Evolutionary conservation across 2,888 invertebrate genomes (phyloP).

Genomic region (Rosalia funebris): DNA sequence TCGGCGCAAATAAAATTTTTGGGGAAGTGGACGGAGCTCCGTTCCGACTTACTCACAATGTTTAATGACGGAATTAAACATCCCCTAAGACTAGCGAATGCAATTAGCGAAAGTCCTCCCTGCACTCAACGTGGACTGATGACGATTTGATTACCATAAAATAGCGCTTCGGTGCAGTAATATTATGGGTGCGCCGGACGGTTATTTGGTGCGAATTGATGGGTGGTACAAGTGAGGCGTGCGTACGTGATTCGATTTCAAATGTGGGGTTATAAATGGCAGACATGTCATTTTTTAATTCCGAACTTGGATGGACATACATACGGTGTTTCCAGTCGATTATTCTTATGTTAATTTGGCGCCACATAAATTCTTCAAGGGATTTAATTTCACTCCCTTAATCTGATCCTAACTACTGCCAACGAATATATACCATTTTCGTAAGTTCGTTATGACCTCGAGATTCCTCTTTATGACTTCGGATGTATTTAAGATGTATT

Average conservation of each 20-base stretch:
- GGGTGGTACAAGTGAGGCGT: slow-evolving; percentile 29
- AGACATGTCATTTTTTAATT: slow-evolving; percentile 16
- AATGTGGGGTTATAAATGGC: slow-evolving; percentile 18
- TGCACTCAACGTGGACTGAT: slow-evolving; percentile 37
- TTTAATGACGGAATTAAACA: slow-evolving; percentile 44
- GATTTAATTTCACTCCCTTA: too few species aligned
- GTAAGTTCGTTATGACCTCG: too few species aligned
- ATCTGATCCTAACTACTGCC: too few species aligned
- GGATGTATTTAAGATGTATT: too few species aligned
- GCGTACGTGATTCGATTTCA: slow-evolving; percentile 20
- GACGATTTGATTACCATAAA: slow-evolving; percentile 53
- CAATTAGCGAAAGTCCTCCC: slow-evolving; percentile 47
- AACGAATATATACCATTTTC: too few species aligned
- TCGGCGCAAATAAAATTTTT: slow-evolving; percentile 28
- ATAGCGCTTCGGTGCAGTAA: slow-evolving; percentile 43
- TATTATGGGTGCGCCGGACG: slow-evolving; percentile 25
- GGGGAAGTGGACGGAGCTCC: slow-evolving; percentile 17
- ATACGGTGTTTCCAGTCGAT: background rate
- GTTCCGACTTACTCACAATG: slow-evolving; percentile 19
- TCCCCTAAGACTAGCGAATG: slow-evolving; percentile 44
- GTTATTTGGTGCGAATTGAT: slow-evolving; percentile 45
- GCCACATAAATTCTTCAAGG: too few species aligned
- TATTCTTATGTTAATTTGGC: too few species aligned
- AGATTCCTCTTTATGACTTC: too few species aligned
- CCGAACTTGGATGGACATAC: background rate